A percentile compares a stretch with the other conserved stretches of the same genome.
These are phyloP conservation scores for Microvelia longipes DNA, from an alignment of 1,140 invertebrate species.

Conservation along the genomic window DNA sequence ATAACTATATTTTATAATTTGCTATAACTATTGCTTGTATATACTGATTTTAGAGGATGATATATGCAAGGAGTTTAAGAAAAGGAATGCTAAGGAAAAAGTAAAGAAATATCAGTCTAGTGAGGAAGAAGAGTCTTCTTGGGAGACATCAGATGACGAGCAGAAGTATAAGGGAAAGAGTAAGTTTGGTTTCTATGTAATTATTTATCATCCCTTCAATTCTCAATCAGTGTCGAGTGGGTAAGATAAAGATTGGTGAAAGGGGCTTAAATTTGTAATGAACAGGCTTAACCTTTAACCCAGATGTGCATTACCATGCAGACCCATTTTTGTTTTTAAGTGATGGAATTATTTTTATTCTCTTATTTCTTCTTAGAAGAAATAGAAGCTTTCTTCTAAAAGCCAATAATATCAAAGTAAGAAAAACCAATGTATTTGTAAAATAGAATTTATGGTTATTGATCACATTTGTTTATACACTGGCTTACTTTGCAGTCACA, in stretches of 20 bases:
- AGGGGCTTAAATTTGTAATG: too few species aligned
- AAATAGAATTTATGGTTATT: too few species aligned
- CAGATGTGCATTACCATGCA: neutral
- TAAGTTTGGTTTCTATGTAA: neutral
- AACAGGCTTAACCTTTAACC: too few species aligned
- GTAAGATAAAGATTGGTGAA: too few species aligned
- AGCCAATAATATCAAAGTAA: too few species aligned
- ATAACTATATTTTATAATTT: neutral
- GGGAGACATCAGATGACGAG: neutral
- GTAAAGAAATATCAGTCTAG: neutral
- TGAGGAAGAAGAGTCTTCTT: neutral
- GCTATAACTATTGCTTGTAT: neutral
- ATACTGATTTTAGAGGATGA: neutral
- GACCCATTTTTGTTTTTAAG: neutral
- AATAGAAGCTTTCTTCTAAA: too few species aligned
- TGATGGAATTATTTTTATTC: neutral
- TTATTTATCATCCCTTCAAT: neutral
- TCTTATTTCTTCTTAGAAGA: too few species aligned
- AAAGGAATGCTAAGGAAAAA: neutral
- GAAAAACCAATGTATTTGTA: too few species aligned
- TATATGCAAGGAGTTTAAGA: neutral
- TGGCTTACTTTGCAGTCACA: too few species aligned
- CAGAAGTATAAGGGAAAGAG: neutral
- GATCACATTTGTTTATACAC: too few species aligned
- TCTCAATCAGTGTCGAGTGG: neutral